Evolutionary conservation across 1,140 invertebrate genomes (phyloP).

Genomic region (Acromyrmex heyeri): DNA sequence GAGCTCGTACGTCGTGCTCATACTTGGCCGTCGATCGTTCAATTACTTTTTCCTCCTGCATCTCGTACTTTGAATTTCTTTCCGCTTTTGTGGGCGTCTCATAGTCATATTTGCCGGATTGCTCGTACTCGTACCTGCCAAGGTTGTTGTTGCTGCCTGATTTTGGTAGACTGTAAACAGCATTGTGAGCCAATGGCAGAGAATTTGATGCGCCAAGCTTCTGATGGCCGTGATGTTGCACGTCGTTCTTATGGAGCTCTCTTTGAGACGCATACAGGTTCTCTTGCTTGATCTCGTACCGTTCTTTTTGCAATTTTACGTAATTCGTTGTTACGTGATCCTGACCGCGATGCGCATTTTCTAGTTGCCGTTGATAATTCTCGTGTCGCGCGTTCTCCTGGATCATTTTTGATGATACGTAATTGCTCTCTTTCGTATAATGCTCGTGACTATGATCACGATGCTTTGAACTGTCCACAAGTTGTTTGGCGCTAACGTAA

Average conservation of each 20-base stretch:
- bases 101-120: constrained; percentile 73
- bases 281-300: constrained; percentile 84
- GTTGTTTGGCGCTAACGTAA: constrained; percentile 78
- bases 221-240: constrained; percentile 78
- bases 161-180: constrained; percentile 81
- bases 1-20: constrained; percentile 67
- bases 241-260: constrained; percentile 82
- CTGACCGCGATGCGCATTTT: constrained; percentile 77
- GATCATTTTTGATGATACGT: constrained; percentile 80
- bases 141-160: constrained; percentile 81
- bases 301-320: constrained; percentile 84
- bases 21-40: constrained; percentile 61
- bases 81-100: constrained; percentile 75
- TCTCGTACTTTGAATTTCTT: constrained; percentile 78
- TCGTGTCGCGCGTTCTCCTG: constrained; percentile 82
- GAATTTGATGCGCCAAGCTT: constrained; percentile 81
- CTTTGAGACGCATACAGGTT: constrained; percentile 81
- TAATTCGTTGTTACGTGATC: constrained; percentile 80
- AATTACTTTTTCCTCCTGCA: constrained; percentile 67
- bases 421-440: constrained; percentile 82
- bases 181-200: constrained; percentile 79
- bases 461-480: constrained; percentile 75
- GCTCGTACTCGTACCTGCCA: constrained; percentile 80
- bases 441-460: constrained; percentile 78
- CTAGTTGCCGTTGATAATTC: constrained; percentile 81